phyloP scores from a whole-genome alignment of 2,888 invertebrate genomes.

The Caenorhabditis sp. region DNA sequence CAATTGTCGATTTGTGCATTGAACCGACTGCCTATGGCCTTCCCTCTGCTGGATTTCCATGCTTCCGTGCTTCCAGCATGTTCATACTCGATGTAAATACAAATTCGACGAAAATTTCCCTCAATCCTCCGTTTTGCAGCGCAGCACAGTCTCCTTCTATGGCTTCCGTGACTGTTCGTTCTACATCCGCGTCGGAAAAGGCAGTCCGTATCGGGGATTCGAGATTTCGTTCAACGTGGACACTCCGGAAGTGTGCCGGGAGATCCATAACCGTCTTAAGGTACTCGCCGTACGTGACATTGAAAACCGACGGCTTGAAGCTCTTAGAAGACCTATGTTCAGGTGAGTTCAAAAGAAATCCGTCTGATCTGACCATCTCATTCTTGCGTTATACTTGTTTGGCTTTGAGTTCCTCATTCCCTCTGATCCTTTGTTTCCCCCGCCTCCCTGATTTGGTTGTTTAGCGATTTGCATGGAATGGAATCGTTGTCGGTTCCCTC shows the following conservation, averaged over 20 bases:
- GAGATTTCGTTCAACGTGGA: conserved; percentile 59
- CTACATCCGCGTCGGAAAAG: conserved; percentile 69
- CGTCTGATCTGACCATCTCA: too few species aligned
- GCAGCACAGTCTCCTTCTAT: conserved; percentile 65
- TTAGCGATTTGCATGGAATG: conserved; percentile 48
- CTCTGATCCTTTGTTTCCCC: background rate
- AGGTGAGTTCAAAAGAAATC: background rate
- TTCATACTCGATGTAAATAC: conserved; percentile 50
- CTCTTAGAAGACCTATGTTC: background rate
- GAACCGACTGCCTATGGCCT: conserved; percentile 64
- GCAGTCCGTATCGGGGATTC: conserved; percentile 63
- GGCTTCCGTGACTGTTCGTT: conserved; percentile 71
- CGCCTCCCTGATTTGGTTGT: too few species aligned
- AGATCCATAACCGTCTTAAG: conserved; percentile 29
- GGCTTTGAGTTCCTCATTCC: background rate
- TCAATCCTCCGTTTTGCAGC: conserved; percentile 41
- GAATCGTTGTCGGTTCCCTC: conserved; percentile 57
- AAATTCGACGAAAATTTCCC: background rate
- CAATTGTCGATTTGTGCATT: conserved; percentile 65
- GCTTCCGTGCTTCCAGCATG: conserved; percentile 61
- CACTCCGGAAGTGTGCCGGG: conserved; percentile 13
- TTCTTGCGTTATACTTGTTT: background rate
- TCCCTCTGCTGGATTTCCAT: conserved; percentile 67
- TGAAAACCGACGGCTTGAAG: conserved; percentile 9
- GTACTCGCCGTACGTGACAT: conserved; percentile 22